A percentile compares a stretch with the other conserved stretches of the same genome.
Conservation (phyloP, 2,888 invertebrate species). For the Drosophila nigritarsus region DNA sequence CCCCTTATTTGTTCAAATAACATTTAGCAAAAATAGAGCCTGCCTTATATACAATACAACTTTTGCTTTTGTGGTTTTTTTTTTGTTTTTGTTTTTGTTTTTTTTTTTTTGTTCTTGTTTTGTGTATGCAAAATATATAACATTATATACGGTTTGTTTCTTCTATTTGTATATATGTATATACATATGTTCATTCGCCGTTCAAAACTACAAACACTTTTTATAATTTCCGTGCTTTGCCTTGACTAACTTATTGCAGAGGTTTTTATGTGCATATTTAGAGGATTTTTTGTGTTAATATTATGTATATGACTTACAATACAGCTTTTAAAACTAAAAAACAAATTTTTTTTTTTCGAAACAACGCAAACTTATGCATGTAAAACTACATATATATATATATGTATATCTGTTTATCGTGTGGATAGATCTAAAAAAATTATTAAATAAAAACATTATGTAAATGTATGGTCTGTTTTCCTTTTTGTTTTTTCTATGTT, state of each 20-base stretch:
- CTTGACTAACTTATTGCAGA: slow-evolving; percentile 79
- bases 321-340: slow-evolving; percentile 76
- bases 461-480: slow-evolving; percentile 60
- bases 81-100: slow-evolving; percentile 25
- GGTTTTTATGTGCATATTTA: slow-evolving; percentile 69
- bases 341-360: slow-evolving; percentile 72
- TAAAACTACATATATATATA: slow-evolving; percentile 59
- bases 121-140: slow-evolving; percentile 72
- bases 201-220: slow-evolving; percentile 64
- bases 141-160: slow-evolving; percentile 52
- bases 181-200: slow-evolving; percentile 47
- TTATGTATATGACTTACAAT: slow-evolving; percentile 61
- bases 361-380: slow-evolving; percentile 71
- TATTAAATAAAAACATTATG: slow-evolving; percentile 52
- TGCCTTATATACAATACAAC: slow-evolving; percentile 78
- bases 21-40: slow-evolving; percentile 82
- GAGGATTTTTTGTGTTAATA: slow-evolving; percentile 54
- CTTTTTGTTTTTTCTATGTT: slow-evolving; percentile 38
- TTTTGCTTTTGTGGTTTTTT: slow-evolving; percentile 53
- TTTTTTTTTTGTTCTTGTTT: slow-evolving; percentile 36
- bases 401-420: slow-evolving; percentile 61
- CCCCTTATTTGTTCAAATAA: slow-evolving; percentile 79
- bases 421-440: slow-evolving; percentile 53
- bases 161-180: slow-evolving; percentile 53
- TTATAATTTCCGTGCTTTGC: slow-evolving; percentile 54